phyloP scores from a whole-genome alignment of 64 coral and sea anemone species.

The Anthopleura sola region DNA sequence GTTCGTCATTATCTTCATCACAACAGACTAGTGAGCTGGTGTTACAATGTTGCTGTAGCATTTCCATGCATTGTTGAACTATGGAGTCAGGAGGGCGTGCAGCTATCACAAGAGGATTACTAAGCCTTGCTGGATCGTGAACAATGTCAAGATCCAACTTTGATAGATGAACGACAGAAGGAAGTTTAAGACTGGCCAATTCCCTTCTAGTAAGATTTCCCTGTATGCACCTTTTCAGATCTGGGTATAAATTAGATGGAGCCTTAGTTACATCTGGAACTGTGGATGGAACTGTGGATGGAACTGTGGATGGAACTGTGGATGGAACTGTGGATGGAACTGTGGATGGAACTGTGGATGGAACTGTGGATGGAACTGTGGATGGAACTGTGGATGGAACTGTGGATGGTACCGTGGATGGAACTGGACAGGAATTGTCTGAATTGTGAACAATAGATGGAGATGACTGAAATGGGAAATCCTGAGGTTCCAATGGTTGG shows the following conservation, averaged over 20 bases:
- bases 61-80: not conserved
- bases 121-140: not conserved
- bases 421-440: not conserved
- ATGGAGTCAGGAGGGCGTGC: slow-evolving; percentile 2
- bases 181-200: slow-evolving; percentile 10
- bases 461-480: not conserved
- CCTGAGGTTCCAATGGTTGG: too few species aligned
- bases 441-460: rapidly evolving
- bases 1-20: not conserved
- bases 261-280: too few species aligned
- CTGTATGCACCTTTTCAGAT: not conserved
- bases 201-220: not conserved
- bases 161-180: not conserved
- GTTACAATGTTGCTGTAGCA: not conserved
- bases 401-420: too few species aligned
- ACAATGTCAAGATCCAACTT: not conserved
- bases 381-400: too few species aligned
- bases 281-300: too few species aligned
- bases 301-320: too few species aligned
- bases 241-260: not conserved
- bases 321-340: too few species aligned
- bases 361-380: too few species aligned
- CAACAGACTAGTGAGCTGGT: not conserved
- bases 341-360: too few species aligned
- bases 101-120: not conserved